phyloP scores from a whole-genome alignment of 2,888 invertebrate species.

The Tortricodes alternella region DNA sequence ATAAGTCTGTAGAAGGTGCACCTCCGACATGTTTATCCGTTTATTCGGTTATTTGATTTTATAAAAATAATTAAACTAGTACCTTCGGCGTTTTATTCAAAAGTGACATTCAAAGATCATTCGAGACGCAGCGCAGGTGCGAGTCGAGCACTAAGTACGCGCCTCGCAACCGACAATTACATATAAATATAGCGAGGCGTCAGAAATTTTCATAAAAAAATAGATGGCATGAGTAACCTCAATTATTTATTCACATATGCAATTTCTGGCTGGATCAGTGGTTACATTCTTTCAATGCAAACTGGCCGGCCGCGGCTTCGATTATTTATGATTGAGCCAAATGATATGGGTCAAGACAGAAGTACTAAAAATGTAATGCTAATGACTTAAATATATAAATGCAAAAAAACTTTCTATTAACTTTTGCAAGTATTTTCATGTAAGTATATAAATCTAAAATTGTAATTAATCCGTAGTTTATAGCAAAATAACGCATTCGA shows the following conservation, averaged over 20 bases:
- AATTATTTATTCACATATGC: slow-evolving; percentile 25
- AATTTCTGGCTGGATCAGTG: background rate
- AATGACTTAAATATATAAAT: too few species aligned
- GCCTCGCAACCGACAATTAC: slow-evolving; percentile 53
- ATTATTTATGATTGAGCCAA: too few species aligned
- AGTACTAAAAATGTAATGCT: too few species aligned
- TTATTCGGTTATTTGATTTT: too few species aligned
- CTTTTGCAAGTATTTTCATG: too few species aligned
- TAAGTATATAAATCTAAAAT: background rate
- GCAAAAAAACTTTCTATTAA: too few species aligned
- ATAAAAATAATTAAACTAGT: too few species aligned
- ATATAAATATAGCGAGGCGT: slow-evolving; percentile 64
- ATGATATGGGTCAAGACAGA: too few species aligned
- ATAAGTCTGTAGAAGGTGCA: too few species aligned
- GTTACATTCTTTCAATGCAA: too few species aligned
- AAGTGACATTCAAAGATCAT: slow-evolving; percentile 11
- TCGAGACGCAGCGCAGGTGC: slow-evolving; percentile 45
- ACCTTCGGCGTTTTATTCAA: slow-evolving; percentile 8
- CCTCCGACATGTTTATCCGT: too few species aligned
- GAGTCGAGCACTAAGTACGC: slow-evolving; percentile 37
- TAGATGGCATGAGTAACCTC: slow-evolving; percentile 35
- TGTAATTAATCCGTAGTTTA: slow-evolving; percentile 31
- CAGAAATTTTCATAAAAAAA: slow-evolving; percentile 45
- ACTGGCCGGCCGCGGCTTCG: too few species aligned
- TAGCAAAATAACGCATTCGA: slow-evolving; percentile 36